These are phyloP conservation scores for Amphiprion percula DNA, from an alignment of 2,113 vertebrate species.

Conservation along the genomic window DNA sequence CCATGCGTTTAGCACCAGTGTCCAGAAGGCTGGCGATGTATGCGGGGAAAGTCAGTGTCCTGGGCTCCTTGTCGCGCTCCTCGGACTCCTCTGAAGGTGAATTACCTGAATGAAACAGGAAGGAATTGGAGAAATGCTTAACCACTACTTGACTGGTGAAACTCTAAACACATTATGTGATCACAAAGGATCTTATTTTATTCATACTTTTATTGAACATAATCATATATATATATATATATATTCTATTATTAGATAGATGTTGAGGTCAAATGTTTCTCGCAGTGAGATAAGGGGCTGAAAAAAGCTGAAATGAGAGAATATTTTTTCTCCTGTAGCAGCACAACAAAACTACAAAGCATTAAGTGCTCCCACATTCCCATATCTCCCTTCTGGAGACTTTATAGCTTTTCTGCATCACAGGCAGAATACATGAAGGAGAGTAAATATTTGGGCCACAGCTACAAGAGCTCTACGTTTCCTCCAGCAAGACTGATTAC, in stretches of 20 bases:
- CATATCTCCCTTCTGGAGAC: constrained; percentile 37
- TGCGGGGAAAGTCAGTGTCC: constrained; percentile 94
- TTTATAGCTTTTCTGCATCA: constrained; percentile 43
- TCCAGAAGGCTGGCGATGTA: constrained; percentile 96
- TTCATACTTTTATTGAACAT: background rate
- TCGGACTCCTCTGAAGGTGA: constrained; percentile 97
- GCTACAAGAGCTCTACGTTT: constrained; percentile 14
- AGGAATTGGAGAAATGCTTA: background rate
- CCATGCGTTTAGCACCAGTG: constrained; percentile 93
- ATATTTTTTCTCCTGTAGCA: constrained; percentile 7
- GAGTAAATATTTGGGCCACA: constrained; percentile 51
- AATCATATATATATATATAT: background rate
- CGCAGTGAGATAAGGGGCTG: constrained; percentile 7
- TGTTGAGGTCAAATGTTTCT: constrained; percentile 24
- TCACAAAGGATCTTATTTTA: background rate
- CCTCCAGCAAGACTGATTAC: background rate
- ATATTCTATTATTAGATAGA: background rate
- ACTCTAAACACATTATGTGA: background rate
- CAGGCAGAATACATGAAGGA: constrained; percentile 44
- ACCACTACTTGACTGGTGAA: too few relatives aligned
- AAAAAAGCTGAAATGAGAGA: constrained; percentile 22
- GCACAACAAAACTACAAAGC: constrained; percentile 46
- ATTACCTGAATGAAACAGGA: constrained; percentile 86
- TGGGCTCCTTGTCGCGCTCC: constrained; percentile 93
- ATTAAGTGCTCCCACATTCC: constrained; percentile 37